Conservation (phyloP, 2,888 invertebrate species). For the Cosmorhoe ocellata region DNA sequence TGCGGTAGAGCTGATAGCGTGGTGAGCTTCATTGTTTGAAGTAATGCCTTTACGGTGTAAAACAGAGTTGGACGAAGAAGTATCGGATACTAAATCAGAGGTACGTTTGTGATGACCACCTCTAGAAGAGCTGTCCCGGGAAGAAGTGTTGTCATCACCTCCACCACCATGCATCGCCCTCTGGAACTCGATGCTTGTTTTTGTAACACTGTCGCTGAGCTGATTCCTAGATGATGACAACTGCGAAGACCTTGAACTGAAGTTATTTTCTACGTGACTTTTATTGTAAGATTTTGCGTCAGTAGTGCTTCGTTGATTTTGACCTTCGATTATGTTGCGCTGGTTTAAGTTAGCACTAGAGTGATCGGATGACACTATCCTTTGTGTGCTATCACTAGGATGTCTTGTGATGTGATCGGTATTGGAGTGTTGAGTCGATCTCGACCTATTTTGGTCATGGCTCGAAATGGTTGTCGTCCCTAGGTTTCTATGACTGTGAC, state of each 20-base stretch:
- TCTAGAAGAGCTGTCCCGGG: slow-evolving; percentile 56
- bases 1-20: slow-evolving; percentile 88
- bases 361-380: slow-evolving; percentile 49
- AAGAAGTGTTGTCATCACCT: slow-evolving; percentile 37
- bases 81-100: slow-evolving; percentile 87
- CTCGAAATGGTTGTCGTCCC: slow-evolving; percentile 39
- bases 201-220: slow-evolving; percentile 72
- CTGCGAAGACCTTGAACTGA: slow-evolving; percentile 51
- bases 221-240: slow-evolving; percentile 67
- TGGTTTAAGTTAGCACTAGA: slow-evolving; percentile 39
- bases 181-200: slow-evolving; percentile 80
- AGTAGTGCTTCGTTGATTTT: slow-evolving; percentile 39
- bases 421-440: slow-evolving; percentile 47
- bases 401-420: slow-evolving; percentile 37
- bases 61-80: slow-evolving; percentile 89
- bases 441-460: slow-evolving; percentile 43
- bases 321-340: slow-evolving; percentile 25
- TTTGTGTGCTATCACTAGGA: slow-evolving; percentile 49
- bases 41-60: slow-evolving; percentile 88
- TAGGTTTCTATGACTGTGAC: slow-evolving; percentile 40
- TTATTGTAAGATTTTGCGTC: slow-evolving; percentile 40
- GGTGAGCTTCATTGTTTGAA: slow-evolving; percentile 87
- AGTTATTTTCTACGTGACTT: slow-evolving; percentile 49
- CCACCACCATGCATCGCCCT: slow-evolving; percentile 74
- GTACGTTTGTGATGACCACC: slow-evolving; percentile 86